Evolutionary conservation across 2,113 vertebrate genomes (phyloP).

Genomic region (Neolamprologus falcicula): DNA sequence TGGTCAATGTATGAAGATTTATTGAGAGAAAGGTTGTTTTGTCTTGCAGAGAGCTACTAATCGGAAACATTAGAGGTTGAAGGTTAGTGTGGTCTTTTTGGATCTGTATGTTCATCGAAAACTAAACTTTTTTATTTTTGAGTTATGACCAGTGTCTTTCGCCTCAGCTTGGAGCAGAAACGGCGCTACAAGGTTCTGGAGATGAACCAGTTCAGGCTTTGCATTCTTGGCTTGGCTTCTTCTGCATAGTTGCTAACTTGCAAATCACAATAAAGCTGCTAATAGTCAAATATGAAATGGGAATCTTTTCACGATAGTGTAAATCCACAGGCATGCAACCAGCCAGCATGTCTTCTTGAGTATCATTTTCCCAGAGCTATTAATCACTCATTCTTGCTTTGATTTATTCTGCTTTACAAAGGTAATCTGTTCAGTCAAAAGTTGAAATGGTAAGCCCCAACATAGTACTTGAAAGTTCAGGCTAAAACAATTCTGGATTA

Average conservation of each 20-base stretch:
- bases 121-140: background rate
- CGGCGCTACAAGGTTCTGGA: background rate
- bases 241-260: slow-evolving; percentile 37
- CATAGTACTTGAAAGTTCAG: background rate
- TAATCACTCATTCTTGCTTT: background rate
- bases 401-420: background rate
- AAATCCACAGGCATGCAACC: slow-evolving; percentile 22
- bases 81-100: background rate
- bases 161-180: background rate
- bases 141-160: background rate
- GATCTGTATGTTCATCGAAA: background rate
- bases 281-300: slow-evolving; percentile 21
- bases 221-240: slow-evolving; percentile 1
- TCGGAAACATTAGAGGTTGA: background rate
- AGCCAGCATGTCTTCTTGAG: slow-evolving; percentile 6
- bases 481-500: background rate
- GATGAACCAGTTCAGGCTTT: slow-evolving; percentile 6
- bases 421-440: background rate
- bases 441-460: background rate
- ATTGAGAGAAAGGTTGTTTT: background rate
- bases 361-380: background rate
- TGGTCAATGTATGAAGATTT: background rate
- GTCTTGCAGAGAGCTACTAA: background rate
- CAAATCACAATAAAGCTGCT: slow-evolving; percentile 41
- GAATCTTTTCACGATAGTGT: background rate